A percentile compares a stretch with the other conserved stretches of the same genome.
These are phyloP conservation scores for Apogon talboti DNA, from an alignment of 2,797 vertebrate species.

Conservation along the genomic window DNA sequence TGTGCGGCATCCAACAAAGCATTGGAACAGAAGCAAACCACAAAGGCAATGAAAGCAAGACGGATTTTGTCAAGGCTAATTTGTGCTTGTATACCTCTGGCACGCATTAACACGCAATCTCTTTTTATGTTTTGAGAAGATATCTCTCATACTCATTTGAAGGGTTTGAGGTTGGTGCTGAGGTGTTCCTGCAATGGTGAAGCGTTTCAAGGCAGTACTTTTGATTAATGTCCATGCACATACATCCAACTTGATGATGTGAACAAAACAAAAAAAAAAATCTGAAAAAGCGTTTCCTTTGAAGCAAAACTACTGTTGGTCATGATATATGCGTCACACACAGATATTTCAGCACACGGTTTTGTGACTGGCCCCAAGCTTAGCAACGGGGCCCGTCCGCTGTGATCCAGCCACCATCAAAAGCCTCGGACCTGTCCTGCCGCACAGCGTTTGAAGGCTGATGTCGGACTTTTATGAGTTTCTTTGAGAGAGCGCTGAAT, in stretches of 20 bases:
- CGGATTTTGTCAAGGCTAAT: conserved; percentile 11
- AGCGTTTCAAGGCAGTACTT: conserved; percentile 9
- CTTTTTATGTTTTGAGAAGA: conserved; percentile 15
- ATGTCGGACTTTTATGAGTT: conserved; percentile 31
- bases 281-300: conserved; percentile 16
- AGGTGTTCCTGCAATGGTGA: conserved; percentile 4
- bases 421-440: conserved; percentile 48
- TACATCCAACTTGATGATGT: conserved; percentile 26
- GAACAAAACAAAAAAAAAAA: conserved; percentile 18
- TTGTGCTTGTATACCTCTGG: background rate
- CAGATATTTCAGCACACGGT: conserved; percentile 33
- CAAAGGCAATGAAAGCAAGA: conserved; percentile 26
- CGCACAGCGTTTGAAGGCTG: conserved; percentile 19
- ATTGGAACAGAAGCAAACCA: conserved; percentile 7
- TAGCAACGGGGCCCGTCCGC: conserved; percentile 51
- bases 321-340: no score
- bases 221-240: conserved; percentile 32
- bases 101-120: background rate
- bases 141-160: background rate
- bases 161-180: conserved; percentile 2
- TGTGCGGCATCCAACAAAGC: conserved; percentile 25
- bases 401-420: conserved; percentile 37
- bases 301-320: no score
- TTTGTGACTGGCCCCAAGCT: conserved; percentile 54
- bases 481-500: conserved; percentile 38